These are phyloP conservation scores for Hypomecis punctinalis DNA, from an alignment of 2,888 invertebrate species.

Conservation along the genomic window DNA sequence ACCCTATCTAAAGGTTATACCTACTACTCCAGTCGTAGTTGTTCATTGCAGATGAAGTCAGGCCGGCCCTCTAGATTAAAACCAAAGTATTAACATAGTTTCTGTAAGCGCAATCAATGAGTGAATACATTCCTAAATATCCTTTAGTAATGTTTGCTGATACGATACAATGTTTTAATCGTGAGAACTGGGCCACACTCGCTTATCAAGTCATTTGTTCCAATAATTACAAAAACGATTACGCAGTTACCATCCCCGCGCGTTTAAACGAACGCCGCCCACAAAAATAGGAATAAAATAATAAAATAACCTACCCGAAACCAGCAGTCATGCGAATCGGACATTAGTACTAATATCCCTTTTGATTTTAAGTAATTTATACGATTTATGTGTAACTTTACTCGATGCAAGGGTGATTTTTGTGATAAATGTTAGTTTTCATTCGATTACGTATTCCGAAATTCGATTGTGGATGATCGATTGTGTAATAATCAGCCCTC, in stretches of 20 bases:
- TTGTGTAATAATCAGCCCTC: constrained; percentile 55
- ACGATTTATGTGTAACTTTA: constrained; percentile 70
- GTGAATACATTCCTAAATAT: no score
- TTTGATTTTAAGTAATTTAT: constrained; percentile 84
- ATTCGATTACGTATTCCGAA: constrained; percentile 75
- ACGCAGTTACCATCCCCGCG: constrained; percentile 64
- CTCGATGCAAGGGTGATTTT: constrained; percentile 61
- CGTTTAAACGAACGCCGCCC: constrained; percentile 77
- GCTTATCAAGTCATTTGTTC: constrained; percentile 70
- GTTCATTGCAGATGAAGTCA: no score
- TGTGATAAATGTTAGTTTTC: constrained; percentile 70
- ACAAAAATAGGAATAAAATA: constrained; percentile 70
- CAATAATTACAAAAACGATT: constrained; percentile 77
- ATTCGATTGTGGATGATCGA: constrained; percentile 70
- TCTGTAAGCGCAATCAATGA: no score
- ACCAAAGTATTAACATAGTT: no score
- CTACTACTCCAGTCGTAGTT: no score
- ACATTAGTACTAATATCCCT: constrained; percentile 81
- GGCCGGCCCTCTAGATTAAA: no score
- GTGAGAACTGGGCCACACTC: constrained; percentile 65
- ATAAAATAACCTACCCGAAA: constrained; percentile 74
- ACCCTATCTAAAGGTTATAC: no score
- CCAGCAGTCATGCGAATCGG: constrained; percentile 77
- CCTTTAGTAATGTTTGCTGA: no score
- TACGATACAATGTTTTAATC: constrained; percentile 29